phyloP scores from a whole-genome alignment of 2,113 vertebrate species.

The Sisor rabdophorus region DNA sequence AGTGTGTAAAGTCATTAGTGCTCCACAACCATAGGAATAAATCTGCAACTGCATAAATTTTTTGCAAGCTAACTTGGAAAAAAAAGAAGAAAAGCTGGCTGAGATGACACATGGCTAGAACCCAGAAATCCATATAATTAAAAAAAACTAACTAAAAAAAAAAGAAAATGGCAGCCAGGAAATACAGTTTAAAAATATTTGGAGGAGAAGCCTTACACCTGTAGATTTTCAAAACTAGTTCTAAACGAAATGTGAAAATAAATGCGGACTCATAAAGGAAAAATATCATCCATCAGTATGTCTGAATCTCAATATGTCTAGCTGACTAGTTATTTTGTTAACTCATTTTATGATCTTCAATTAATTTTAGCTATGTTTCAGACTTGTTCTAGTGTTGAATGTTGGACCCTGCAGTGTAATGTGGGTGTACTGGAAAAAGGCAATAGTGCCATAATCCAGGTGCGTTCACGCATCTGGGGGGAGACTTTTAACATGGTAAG shows the following conservation, averaged over 20 bases:
- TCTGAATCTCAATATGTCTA: neutral
- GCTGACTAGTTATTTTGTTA: neutral
- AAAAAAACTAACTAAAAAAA: too few relatives aligned
- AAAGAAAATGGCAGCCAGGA: too few relatives aligned
- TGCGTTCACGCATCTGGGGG: conserved; percentile 81
- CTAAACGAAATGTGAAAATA: too few relatives aligned
- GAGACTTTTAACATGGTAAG: conserved; percentile 81
- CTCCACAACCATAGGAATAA: neutral
- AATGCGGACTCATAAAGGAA: conserved; percentile 14
- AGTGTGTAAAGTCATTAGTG: neutral
- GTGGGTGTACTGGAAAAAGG: conserved; percentile 76
- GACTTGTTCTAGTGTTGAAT: conserved; percentile 79
- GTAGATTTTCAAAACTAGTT: too few relatives aligned
- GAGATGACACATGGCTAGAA: too few relatives aligned
- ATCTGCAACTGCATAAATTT: neutral
- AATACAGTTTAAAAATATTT: too few relatives aligned
- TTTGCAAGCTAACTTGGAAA: neutral
- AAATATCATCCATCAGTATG: neutral
- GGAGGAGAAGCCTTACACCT: too few relatives aligned
- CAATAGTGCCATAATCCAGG: conserved; percentile 74
- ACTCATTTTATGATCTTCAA: too few relatives aligned
- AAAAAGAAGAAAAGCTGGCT: too few relatives aligned
- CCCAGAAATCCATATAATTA: too few relatives aligned
- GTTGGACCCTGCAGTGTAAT: conserved; percentile 77
- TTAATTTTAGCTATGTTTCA: conserved; percentile 41